Conservation (phyloP, 2,797 vertebrate species). For the Thripadectes ignobilis region DNA sequence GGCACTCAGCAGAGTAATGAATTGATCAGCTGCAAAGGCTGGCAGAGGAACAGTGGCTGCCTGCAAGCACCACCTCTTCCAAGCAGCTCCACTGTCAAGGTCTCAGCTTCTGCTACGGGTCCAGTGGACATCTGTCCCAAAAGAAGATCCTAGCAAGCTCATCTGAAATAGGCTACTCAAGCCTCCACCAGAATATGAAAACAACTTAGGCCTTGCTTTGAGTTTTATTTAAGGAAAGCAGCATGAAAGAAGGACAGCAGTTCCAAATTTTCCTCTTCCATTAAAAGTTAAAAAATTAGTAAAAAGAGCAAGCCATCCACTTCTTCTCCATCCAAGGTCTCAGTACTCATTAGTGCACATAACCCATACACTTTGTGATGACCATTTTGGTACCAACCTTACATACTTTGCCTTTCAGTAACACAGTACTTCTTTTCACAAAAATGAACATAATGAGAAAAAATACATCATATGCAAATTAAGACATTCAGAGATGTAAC, state of each 20-base stretch:
- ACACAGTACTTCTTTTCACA: neutral
- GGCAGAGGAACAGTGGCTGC: slow-evolving; percentile 62
- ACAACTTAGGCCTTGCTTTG: neutral
- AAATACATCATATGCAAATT: slow-evolving; percentile 23
- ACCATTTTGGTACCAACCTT: neutral
- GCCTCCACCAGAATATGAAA: neutral
- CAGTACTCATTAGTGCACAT: neutral
- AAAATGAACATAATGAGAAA: neutral
- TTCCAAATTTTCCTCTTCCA: neutral
- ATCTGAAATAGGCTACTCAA: neutral
- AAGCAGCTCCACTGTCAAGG: slow-evolving; percentile 72
- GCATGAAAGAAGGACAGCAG: neutral
- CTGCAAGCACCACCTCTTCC: slow-evolving; percentile 72
- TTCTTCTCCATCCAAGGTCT: neutral
- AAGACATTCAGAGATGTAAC: neutral
- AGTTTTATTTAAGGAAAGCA: slow-evolving; percentile 21
- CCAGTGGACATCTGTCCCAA: slow-evolving; percentile 65
- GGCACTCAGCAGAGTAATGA: slow-evolving; percentile 70
- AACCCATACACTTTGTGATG: neutral
- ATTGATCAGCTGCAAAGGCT: slow-evolving; percentile 64
- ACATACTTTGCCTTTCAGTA: slow-evolving; percentile 28
- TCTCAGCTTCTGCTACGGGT: slow-evolving; percentile 74
- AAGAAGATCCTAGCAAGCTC: slow-evolving; percentile 73
- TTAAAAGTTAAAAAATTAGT: neutral
- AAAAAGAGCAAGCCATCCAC: neutral